Percentiles rank a stretch among this genome's conserved stretches.
These are phyloP conservation scores for Gobio gobio DNA, from an alignment of 2,113 vertebrate species.

Conservation along the genomic window DNA sequence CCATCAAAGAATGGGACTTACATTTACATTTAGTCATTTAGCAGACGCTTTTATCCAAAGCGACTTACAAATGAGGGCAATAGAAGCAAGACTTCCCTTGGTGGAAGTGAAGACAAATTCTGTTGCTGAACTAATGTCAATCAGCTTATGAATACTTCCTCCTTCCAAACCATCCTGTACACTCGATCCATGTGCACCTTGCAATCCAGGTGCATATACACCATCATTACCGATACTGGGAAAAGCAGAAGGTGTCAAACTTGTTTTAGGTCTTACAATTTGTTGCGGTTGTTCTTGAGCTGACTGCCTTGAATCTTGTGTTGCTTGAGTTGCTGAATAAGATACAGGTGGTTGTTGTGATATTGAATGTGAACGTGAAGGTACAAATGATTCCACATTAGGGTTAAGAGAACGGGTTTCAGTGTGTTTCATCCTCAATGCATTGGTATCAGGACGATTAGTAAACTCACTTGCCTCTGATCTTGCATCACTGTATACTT, in stretches of 20 bases:
- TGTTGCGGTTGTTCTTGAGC: no score
- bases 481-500: not conserved
- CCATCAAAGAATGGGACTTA: not conserved
- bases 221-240: not conserved
- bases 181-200: not conserved
- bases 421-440: not conserved
- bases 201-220: not conserved
- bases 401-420: not conserved
- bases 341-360: not conserved
- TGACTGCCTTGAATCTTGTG: no score
- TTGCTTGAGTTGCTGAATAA: no score
- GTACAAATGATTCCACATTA: not conserved
- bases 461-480: not conserved
- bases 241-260: not conserved
- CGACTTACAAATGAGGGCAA: no score
- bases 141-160: not conserved
- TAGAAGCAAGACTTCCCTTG: no score
- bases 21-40: no score
- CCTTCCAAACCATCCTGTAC: not conserved
- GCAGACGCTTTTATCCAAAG: no score
- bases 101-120: not conserved
- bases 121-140: no score
- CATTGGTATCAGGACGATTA: not conserved
- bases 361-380: not conserved
- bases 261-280: no score